phyloP scores from a whole-genome alignment of 2,888 invertebrate genomes.

The Ceriagrion tenellum region DNA sequence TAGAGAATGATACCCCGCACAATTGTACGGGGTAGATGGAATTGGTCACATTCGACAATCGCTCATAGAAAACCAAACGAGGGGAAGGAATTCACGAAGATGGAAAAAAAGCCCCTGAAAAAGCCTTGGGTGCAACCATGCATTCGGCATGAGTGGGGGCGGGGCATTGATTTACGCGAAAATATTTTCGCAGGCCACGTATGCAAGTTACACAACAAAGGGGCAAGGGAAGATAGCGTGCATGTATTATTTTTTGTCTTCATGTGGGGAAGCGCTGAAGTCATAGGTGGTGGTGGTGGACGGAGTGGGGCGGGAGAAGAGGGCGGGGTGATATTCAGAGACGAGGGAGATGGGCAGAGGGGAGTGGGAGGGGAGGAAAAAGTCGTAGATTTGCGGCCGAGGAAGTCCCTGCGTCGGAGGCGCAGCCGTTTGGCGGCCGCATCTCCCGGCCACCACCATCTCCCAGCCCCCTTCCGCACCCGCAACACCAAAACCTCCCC shows the following conservation, averaged over 20 bases:
- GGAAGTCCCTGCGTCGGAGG: not conserved
- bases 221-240: not conserved
- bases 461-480: not conserved
- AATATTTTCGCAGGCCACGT: not conserved
- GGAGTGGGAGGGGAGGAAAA: not conserved
- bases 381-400: conserved; percentile 10
- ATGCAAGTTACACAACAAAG: not conserved
- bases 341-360: not conserved
- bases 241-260: conserved; percentile 14
- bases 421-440: conserved; percentile 4
- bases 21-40: too few relatives aligned
- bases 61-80: not conserved
- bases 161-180: not conserved
- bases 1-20: too few relatives aligned
- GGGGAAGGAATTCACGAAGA: not conserved
- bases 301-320: not conserved
- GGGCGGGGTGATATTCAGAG: not conserved
- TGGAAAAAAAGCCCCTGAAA: not conserved
- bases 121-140: not conserved
- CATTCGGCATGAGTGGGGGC: too few relatives aligned
- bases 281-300: not conserved
- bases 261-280: not conserved
- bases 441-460: not conserved
- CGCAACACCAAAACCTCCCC: not conserved
- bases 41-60: not conserved